Conservation (phyloP, 2,888 invertebrate genomes). For the Napeogenes inachia region DNA sequence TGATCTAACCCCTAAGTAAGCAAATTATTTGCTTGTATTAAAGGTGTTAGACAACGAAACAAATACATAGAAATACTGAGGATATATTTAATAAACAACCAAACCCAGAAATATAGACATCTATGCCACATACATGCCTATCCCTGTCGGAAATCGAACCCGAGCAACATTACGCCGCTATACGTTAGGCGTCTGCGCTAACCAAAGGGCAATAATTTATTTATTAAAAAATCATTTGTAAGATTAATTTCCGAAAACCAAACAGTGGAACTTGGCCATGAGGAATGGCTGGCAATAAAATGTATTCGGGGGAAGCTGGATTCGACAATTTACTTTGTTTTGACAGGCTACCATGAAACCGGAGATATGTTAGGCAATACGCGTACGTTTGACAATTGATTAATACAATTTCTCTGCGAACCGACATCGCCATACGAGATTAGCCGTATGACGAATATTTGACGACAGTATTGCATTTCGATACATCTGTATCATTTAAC, state of each 20-base stretch:
- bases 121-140: no score
- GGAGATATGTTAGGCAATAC: conserved; percentile 48
- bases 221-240: no score
- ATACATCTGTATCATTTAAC: not conserved
- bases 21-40: no score
- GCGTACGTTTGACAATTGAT: conserved; percentile 65
- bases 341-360: conserved; percentile 43
- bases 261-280: conserved; percentile 8
- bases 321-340: conserved; percentile 46
- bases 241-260: not conserved
- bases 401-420: conserved; percentile 66
- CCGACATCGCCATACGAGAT: conserved; percentile 51
- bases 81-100: no score
- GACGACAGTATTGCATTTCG: conserved; percentile 7
- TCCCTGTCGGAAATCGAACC: no score
- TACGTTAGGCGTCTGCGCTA: no score
- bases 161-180: no score
- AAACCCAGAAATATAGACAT: no score
- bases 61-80: no score
- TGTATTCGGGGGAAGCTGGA: conserved; percentile 22
- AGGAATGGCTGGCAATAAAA: conserved; percentile 26
- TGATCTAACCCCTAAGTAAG: no score
- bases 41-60: no score
- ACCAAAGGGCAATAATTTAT: no score
- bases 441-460: conserved; percentile 24